Conservation (phyloP, 2,888 invertebrate species). For the Mesorhabditis spiculigera region DNA sequence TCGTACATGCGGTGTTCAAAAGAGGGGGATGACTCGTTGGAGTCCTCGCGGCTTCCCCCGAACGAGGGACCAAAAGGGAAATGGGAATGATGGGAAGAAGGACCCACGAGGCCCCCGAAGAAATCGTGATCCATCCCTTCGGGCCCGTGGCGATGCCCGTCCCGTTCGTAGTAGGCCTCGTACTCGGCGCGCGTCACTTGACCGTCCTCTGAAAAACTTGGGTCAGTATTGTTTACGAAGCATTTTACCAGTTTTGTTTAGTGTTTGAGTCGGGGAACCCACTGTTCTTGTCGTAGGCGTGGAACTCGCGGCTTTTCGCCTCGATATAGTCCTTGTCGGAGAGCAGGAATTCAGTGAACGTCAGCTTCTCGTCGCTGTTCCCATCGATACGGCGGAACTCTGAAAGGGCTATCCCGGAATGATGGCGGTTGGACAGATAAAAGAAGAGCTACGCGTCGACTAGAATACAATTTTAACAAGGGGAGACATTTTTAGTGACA, state of each 20-base stretch:
- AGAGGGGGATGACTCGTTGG: background rate
- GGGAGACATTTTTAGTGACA: background rate
- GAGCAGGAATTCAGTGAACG: slow-evolving; percentile 52
- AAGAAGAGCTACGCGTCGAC: background rate
- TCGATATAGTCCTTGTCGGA: slow-evolving; percentile 50
- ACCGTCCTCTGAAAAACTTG: slow-evolving; percentile 34
- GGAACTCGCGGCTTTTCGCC: slow-evolving; percentile 26
- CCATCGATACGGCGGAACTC: slow-evolving; percentile 51
- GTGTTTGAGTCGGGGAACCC: background rate
- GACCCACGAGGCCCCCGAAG: background rate
- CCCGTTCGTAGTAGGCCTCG: slow-evolving; percentile 37
- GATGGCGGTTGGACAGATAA: too few species aligned
- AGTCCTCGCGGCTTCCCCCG: too few species aligned
- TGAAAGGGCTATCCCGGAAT: slow-evolving; percentile 15
- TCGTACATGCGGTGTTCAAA: background rate
- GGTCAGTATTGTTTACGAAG: background rate
- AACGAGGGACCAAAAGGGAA: background rate
- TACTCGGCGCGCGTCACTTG: slow-evolving; percentile 45
- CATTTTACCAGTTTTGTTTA: background rate
- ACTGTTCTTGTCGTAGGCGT: slow-evolving; percentile 30
- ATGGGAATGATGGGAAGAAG: background rate
- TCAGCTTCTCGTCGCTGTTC: slow-evolving; percentile 42
- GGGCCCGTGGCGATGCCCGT: background rate
- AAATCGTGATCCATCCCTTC: background rate
- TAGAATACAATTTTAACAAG: background rate